phyloP scores from a whole-genome alignment of 2,888 invertebrate species.

The Philaethria dido region DNA sequence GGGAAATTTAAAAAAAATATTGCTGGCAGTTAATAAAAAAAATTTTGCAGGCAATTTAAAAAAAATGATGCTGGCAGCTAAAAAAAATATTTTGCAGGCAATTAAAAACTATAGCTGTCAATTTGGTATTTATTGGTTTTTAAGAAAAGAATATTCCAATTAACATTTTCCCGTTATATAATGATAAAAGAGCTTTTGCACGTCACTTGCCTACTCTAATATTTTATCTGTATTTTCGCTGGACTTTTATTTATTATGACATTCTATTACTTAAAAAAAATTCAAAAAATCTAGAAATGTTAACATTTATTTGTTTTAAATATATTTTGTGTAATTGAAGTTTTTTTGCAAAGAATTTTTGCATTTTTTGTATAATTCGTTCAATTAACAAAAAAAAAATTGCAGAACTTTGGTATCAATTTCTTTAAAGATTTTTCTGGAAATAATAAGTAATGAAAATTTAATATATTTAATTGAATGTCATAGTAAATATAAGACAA shows the following conservation, averaged over 20 bases:
- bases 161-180: background rate
- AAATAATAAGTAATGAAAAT: no score
- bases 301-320: no score
- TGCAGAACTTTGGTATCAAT: no score
- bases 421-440: no score
- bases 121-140: background rate
- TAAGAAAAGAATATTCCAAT: background rate
- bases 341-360: no score
- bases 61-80: background rate
- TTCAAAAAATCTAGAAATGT: no score
- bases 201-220: constrained; percentile 11
- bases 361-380: no score
- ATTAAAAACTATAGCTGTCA: no score
- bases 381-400: no score
- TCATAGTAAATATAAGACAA: constrained; percentile 4
- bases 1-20: background rate
- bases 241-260: background rate
- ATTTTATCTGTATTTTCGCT: background rate
- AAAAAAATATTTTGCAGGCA: background rate
- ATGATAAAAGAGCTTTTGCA: constrained; percentile 3
- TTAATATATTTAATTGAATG: background rate
- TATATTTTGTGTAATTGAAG: no score
- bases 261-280: background rate
- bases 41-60: background rate
- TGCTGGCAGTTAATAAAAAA: background rate